Evolutionary conservation across 2,113 vertebrate species (phyloP).

Genomic region (Chaetodon trifascialis): DNA sequence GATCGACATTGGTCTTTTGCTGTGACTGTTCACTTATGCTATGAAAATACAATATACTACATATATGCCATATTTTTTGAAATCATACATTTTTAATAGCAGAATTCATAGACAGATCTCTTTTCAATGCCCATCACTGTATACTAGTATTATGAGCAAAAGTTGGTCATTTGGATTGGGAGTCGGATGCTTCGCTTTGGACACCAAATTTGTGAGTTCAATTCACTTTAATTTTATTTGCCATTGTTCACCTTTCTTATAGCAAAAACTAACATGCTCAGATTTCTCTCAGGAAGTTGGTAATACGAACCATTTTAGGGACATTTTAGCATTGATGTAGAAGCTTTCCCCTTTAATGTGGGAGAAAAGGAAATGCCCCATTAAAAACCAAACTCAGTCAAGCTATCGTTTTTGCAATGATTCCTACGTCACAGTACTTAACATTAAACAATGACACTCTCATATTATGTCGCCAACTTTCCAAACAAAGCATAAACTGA

Average conservation of each 20-base stretch:
- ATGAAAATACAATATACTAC: conserved; percentile 37
- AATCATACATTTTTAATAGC: conserved; percentile 15
- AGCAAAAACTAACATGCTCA: neutral
- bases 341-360: conserved; percentile 8
- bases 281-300: neutral
- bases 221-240: neutral
- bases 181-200: neutral
- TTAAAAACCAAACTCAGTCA: neutral
- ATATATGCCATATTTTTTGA: neutral
- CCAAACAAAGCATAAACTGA: conserved; percentile 23
- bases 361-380: neutral
- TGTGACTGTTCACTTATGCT: conserved; percentile 3
- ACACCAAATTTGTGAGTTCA: conserved; percentile 1
- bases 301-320: neutral
- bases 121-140: neutral
- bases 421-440: conserved; percentile 13
- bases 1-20: conserved; percentile 7
- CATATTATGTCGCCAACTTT: neutral
- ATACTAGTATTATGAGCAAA: neutral
- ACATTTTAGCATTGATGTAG: neutral
- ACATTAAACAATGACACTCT: conserved; percentile 47
- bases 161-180: neutral
- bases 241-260: neutral
- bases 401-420: conserved; percentile 30
- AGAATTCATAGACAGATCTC: neutral